A percentile compares a stretch with the other conserved stretches of the same genome.
phyloP scores from a whole-genome alignment of 2,888 invertebrate genomes.

The Agriotes lineatus region DNA sequence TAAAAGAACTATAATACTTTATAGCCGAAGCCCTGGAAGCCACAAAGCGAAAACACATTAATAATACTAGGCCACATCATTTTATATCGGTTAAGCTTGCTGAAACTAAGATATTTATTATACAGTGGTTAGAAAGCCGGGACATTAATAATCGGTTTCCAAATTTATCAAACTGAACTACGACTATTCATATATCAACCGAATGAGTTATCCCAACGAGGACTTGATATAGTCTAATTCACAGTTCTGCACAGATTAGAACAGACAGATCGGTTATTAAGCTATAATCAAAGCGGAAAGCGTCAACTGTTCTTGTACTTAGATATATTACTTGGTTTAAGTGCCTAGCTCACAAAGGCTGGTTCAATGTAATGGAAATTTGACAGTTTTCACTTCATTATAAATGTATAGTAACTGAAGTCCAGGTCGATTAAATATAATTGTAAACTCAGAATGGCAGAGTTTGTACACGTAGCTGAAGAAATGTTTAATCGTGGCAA shows the following conservation, averaged over 20 bases:
- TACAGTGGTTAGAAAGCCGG: conserved; percentile 3
- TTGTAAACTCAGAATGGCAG: no score
- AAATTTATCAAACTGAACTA: conserved; percentile 4
- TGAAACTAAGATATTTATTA: conserved; percentile 20
- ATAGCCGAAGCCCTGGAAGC: neutral
- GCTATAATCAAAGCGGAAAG: no score
- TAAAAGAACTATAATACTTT: conserved; percentile 10
- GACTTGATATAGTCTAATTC: neutral
- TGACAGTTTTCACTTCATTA: no score
- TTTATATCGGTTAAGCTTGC: conserved; percentile 6
- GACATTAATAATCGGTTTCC: conserved; percentile 3
- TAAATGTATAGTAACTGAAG: no score
- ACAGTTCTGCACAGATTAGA: neutral
- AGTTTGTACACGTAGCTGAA: no score
- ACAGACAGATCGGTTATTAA: neutral
- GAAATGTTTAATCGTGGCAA: no score
- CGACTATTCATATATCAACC: conserved; percentile 1
- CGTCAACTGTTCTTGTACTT: no score
- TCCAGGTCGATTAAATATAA: no score
- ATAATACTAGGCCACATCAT: conserved; percentile 11
- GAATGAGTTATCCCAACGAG: neutral
- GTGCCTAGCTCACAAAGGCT: neutral
- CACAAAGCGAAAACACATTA: conserved; percentile 11
- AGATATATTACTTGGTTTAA: no score
- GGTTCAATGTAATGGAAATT: neutral